These are phyloP conservation scores for Ceratosolen fusciceps DNA, from an alignment of 1,140 invertebrate species.

Conservation along the genomic window DNA sequence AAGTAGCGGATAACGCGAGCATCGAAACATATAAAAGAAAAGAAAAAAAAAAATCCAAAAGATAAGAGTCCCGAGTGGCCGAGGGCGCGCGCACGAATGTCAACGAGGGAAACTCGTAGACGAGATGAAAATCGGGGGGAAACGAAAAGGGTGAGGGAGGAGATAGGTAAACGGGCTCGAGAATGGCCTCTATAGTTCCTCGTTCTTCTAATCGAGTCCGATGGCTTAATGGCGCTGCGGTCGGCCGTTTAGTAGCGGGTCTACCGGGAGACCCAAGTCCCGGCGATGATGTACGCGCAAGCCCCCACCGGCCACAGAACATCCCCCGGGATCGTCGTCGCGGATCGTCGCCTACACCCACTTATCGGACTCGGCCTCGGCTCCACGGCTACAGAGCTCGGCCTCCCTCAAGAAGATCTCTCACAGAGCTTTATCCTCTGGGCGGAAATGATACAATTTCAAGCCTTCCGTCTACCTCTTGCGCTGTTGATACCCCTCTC, in stretches of 20 bases:
- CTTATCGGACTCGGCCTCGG: no score
- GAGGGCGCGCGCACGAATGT: background rate
- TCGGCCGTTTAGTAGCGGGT: no score
- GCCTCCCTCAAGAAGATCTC: background rate
- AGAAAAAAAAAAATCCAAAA: no score
- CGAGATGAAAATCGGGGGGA: no score
- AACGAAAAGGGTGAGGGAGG: no score
- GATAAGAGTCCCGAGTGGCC: background rate
- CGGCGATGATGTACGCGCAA: background rate
- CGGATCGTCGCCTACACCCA: background rate
- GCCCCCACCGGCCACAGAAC: background rate
- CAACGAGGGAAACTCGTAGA: background rate
- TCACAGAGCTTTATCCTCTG: constrained; percentile 40
- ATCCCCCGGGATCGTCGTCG: background rate
- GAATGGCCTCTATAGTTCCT: background rate
- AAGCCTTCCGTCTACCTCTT: constrained; percentile 12
- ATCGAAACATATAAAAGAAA: no score
- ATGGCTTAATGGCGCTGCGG: constrained; percentile 22
- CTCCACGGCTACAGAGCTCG: background rate
- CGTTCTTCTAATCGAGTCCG: constrained; percentile 38
- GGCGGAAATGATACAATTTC: constrained; percentile 47
- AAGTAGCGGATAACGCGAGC: no score
- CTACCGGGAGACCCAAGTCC: background rate
- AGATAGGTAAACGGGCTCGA: background rate
- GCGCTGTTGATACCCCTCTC: no score